Evolutionary conservation across 2,113 vertebrate species (phyloP), one percentile per base, ranked within the genome.

Genomic region (Podilymbus podiceps): DNA sequence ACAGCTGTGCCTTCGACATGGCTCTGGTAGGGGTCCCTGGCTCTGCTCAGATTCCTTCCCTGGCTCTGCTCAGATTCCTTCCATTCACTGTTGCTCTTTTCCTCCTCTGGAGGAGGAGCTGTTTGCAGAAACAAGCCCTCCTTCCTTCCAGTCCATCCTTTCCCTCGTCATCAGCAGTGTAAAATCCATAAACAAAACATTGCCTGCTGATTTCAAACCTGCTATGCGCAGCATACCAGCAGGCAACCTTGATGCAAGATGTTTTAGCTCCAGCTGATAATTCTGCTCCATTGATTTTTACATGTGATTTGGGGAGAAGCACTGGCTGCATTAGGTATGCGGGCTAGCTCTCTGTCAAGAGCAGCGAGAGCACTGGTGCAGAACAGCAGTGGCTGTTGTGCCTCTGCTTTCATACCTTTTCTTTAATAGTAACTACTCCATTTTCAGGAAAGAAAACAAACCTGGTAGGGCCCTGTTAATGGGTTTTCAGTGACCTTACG

Each of bases 231-330:
- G 66, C 53, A 62, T 35, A 81, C 71, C 66, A 87, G 77, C 69
- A 85, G 72, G 82, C 72, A 77, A 56, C 16, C 31, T 78, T n/a
- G 30, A 21, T 86, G 79, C 47, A 63, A 68, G 89, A 88, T 69
- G 49, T 21, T 96, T 87, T 60, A 95, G 31, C 58, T 93, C 33
- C 46, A 59, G 80, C n/a, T 92, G 83, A 76, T 95, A 90, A 85
- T 67, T 94, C 91, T 93, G 92, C 85, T 90, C 69, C 68, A 46
- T 60, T 89, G 84, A 82, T 38, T 97, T 95, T 90, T 53, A 87
- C 62, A 44, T 64, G 73, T 23, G 69, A 46, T 82, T 8, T 82
- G 73, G 35, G 69, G 33, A 79, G 80, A 62, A 80, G 9, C 21
- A 3, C 27, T 50, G 73, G 15, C 44, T 50, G n/a, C 38, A 11